Base-by-base conservation (phyloP, 2,113 vertebrate genomes). In the Caranx ignobilis region DNA sequence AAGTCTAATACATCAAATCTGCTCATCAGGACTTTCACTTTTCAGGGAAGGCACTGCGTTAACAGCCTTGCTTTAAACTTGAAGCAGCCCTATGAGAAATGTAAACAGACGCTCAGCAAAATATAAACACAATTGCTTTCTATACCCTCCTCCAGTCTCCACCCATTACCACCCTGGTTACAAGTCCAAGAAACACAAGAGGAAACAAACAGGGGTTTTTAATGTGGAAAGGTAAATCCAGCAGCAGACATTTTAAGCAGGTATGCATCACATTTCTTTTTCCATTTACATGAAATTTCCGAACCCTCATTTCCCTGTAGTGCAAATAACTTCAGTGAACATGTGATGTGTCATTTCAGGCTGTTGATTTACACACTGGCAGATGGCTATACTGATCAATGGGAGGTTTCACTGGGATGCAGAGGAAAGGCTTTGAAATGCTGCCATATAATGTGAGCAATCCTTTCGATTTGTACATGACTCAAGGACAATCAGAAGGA, bases 251-350 rank as follows among this genome's bases (percentile, higher is more conserved):
- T 79, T 81, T 83, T 41, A 84, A 81, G 56, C 83, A 94, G 89
- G 90, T 94, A 92, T 83, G 87, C 75, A 79, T 83, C 82, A 64
- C 18, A 16, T 75, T 86, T 75, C 63, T 87, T 92, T 93, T 94
- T 94, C 93, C 90, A 81, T 6, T 85, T 79, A 76, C 89, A 77
- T 83, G 34, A 83, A 84, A 77, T 92, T 94, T 92, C 91, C 91
- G 52, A 41, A 71, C 60, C 70, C 79, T 75, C 61, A 37, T 71
- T 84, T 81, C 73, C 26, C 70, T 37, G 71, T 32, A 1, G 75
- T 9, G 12, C 73, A 88, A 84, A 83, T 60, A 85, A 75, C 75
- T 57, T 15, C 7, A 37, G 78, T 82, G 75, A 88, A 82, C 69
- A 39, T 32, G 76, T 41, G 16, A 55, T 74, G 73, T 88, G 79